Evolutionary conservation across 2,797 vertebrate genomes (phyloP).

Genomic region (Adrianichthys oophorus): DNA sequence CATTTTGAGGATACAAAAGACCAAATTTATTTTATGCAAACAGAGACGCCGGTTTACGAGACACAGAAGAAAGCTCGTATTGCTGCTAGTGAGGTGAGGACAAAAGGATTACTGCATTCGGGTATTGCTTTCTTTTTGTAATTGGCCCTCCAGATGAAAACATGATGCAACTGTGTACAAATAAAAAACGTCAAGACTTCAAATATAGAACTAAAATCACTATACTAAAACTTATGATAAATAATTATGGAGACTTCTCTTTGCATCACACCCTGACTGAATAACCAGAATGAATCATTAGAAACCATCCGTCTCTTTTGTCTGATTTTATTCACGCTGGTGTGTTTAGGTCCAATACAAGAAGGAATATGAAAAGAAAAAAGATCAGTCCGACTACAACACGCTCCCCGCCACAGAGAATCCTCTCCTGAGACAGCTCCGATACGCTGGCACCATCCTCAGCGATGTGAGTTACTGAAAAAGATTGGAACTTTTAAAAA

Average conservation of each 20-base stretch:
- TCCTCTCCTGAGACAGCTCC: constrained; percentile 88
- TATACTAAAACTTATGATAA: too few species aligned
- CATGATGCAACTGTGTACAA: too few species aligned
- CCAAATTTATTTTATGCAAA: constrained; percentile 98
- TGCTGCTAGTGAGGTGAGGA: constrained; percentile 85
- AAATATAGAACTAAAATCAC: too few species aligned
- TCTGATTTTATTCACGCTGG: constrained; percentile 10
- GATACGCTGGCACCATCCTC: constrained; percentile 85
- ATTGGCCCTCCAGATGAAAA: too few species aligned
- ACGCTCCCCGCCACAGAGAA: constrained; percentile 96
- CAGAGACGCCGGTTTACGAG: constrained; percentile 91
- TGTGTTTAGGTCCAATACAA: constrained; percentile 89
- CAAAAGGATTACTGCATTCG: constrained; percentile 9
- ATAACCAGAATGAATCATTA: constrained; percentile 6
- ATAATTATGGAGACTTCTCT: too few species aligned
- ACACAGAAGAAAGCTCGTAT: constrained; percentile 85
- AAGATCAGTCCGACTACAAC: constrained; percentile 88
- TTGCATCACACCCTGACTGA: neutral
- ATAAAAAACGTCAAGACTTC: too few species aligned
- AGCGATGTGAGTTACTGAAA: constrained; percentile 86
- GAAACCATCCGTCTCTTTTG: neutral
- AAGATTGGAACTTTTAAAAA: neutral
- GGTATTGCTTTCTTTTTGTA: constrained; percentile 31
- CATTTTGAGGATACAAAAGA: constrained; percentile 88
- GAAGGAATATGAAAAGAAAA: constrained; percentile 91